Base-by-base conservation (phyloP, 2,797 vertebrate species). In the Ciconia nigra region DNA sequence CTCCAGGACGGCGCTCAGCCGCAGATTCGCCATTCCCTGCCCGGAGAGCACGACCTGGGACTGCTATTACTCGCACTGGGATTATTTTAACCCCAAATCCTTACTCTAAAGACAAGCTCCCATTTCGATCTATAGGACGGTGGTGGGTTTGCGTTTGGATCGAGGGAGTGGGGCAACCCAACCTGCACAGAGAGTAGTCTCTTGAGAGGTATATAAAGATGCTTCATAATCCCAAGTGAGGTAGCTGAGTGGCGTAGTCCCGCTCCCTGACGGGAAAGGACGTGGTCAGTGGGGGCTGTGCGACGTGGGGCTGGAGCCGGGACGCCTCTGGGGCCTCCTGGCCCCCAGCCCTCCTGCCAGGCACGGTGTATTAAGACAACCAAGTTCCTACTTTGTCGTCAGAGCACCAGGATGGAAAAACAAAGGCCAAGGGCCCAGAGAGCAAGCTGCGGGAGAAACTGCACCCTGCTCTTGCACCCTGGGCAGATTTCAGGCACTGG, bases 351-450 rank as follows among this genome's bases (percentile, higher is more conserved):
- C 12, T 7, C 73, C 52, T 55, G 69, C 76, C 78, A 69, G 70
- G 74, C 37, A 91, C 62, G 62, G 37, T 85, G 93, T 93, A 69
- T 92, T 80, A 73, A 58, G 67, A 94, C 59, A 92, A 76, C 63
- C 84, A 70, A 88, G 57, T 67, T 89, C 42, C 51, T 89, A 39
- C 57, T 88, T 67, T 88, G 61, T 88, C 51, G 55, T 62, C 62
- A 73, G 78, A 95, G 93, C 93, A 96, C 89, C 93, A 89, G 41
- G 58, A 39, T 62, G 74, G 54, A 67, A 63, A 94, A 92, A 57
- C 11, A 65, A 78, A 85, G 87, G 76, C 79, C 77, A 63, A 83
- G 33, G 33, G 54, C 41, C 35, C 70, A 62, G 74, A 52, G 63
- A 84, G 22, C 35, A 83, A 85, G 46, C 13, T 4, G 12, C 44